Percentiles rank a stretch among this genome's conserved stretches.
These are phyloP conservation scores for Malacosoma neustria DNA, from an alignment of 2,888 invertebrate genomes.

Conservation along the genomic window DNA sequence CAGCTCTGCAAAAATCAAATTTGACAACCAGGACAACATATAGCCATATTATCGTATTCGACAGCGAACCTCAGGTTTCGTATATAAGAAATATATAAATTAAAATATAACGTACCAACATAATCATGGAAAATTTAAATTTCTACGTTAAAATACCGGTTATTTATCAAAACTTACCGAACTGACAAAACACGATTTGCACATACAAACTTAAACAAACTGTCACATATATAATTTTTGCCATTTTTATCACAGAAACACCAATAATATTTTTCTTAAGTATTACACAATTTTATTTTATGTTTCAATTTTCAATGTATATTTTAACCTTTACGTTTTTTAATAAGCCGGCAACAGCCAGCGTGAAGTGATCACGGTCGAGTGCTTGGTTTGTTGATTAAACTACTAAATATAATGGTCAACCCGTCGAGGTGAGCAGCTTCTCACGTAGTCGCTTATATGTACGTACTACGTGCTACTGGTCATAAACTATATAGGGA, in stretches of 20 bases:
- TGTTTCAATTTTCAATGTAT: neutral
- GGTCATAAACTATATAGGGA: neutral
- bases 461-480: no score
- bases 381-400: neutral
- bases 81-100: no score
- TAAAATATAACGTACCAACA: no score
- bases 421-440: slow-evolving; percentile 8
- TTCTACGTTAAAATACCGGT: neutral
- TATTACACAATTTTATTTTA: slow-evolving; percentile 7
- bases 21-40: no score
- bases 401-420: neutral
- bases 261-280: no score
- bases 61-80: no score
- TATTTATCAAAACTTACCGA: slow-evolving; percentile 33
- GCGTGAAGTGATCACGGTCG: neutral
- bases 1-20: no score
- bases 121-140: neutral
- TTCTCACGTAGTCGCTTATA: neutral
- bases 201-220: slow-evolving; percentile 40
- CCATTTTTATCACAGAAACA: no score
- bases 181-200: slow-evolving; percentile 35
- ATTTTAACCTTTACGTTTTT: no score
- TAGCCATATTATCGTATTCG: no score
- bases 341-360: no score
- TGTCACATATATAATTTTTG: slow-evolving; percentile 19